Evolutionary conservation across 92 coral and sea anemone species (phyloP).

Genomic region (Virgularia gustaviana): DNA sequence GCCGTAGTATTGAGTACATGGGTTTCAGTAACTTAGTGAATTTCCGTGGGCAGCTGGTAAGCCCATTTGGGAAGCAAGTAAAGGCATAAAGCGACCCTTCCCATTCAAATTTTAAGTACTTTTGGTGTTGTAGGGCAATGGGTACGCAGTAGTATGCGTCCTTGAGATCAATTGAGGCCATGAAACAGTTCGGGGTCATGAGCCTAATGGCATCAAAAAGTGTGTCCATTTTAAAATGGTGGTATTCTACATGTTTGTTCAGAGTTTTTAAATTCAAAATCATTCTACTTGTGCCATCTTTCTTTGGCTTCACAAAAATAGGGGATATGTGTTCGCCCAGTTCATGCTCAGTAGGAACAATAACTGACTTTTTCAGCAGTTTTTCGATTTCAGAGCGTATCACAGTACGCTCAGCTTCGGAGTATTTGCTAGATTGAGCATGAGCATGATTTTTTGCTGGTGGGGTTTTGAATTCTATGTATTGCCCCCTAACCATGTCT

Average conservation of each 20-base stretch:
- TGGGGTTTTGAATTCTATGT: not conserved
- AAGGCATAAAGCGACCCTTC: conserved; percentile 50
- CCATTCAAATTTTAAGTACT: conserved; percentile 56
- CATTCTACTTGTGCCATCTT: conserved; percentile 18
- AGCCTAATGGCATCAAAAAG: conserved; percentile 49
- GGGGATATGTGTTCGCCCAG: conserved; percentile 5
- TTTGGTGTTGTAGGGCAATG: conserved; percentile 37
- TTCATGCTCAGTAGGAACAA: conserved; percentile 2
- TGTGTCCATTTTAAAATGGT: conserved; percentile 47
- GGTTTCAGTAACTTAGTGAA: conserved; percentile 62
- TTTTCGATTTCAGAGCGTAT: not conserved
- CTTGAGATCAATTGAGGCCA: conserved; percentile 55
- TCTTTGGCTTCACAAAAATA: not conserved
- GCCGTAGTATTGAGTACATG: conserved; percentile 44
- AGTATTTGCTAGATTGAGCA: not conserved
- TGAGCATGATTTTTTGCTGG: not conserved
- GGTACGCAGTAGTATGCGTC: conserved; percentile 56
- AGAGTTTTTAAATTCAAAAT: not conserved
- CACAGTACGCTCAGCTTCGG: not conserved
- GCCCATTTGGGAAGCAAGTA: conserved; percentile 59
- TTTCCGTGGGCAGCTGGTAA: conserved; percentile 61
- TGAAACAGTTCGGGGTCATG: conserved; percentile 53
- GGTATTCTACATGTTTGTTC: not conserved
- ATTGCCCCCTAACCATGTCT: conserved; percentile 14
- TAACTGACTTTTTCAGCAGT: not conserved